These are phyloP conservation scores for Pedionomus torquatus DNA, from an alignment of 2,113 vertebrate species.

Conservation along the genomic window DNA sequence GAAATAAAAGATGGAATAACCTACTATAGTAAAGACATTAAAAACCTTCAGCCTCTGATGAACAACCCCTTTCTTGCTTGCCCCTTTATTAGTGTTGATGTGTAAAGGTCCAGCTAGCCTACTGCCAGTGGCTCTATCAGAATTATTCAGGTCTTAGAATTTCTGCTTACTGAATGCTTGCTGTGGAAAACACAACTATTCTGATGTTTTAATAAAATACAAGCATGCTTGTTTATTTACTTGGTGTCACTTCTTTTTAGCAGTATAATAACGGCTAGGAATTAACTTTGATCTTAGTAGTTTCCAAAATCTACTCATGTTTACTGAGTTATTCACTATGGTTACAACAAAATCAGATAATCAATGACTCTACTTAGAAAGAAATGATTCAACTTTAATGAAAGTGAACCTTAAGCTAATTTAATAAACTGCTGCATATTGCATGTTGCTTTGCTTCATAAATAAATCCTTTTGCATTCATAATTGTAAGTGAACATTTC, in stretches of 20 bases:
- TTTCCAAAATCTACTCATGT: neutral
- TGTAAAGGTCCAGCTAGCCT: neutral
- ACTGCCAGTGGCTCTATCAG: neutral
- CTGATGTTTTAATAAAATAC: neutral
- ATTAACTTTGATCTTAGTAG: constrained; percentile 34
- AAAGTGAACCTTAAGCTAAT: constrained; percentile 24
- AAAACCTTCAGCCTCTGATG: neutral
- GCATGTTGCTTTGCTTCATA: constrained; percentile 44
- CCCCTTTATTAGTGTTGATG: neutral
- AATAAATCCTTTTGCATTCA: constrained; percentile 58
- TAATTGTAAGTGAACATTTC: constrained; percentile 28
- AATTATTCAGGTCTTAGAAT: neutral
- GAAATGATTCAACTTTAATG: constrained; percentile 40
- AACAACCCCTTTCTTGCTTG: neutral
- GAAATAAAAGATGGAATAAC: neutral
- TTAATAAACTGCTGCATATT: constrained; percentile 50
- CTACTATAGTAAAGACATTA: neutral
- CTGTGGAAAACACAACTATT: neutral
- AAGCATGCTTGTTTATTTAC: constrained; percentile 1
- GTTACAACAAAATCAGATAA: neutral
- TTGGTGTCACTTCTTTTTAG: neutral
- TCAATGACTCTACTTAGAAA: neutral
- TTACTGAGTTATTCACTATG: neutral
- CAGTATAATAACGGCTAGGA: neutral
- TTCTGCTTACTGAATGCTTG: neutral